Evolutionary conservation across 2,888 invertebrate genomes (phyloP).

Genomic region (Scrobipalpa costella): DNA sequence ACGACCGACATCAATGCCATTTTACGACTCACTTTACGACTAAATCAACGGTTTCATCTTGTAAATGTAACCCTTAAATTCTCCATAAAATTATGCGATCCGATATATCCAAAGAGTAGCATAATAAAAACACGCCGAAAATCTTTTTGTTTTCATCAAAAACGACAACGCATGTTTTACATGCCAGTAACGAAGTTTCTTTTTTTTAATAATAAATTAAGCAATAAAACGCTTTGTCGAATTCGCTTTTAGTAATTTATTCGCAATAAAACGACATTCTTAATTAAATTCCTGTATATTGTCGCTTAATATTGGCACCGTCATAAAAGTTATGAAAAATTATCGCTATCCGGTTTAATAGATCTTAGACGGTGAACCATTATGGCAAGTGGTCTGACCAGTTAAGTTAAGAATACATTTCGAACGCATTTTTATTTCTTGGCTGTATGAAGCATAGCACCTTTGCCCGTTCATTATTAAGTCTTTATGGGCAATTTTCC

Average conservation of each 20-base stretch:
- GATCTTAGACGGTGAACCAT: not conserved
- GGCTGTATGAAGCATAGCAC: not conserved
- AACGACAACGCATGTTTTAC: slow-evolving; percentile 25
- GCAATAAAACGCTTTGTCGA: slow-evolving; percentile 30
- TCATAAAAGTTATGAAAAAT: slow-evolving; percentile 25
- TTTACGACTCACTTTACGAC: slow-evolving; percentile 68
- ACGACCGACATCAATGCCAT: slow-evolving; percentile 59
- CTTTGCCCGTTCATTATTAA: slow-evolving; percentile 2
- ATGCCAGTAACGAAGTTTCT: slow-evolving; percentile 19
- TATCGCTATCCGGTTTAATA: slow-evolving; percentile 17
- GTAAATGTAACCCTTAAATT: slow-evolving; percentile 69
- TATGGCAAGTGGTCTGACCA: not conserved
- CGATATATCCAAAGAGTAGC: slow-evolving; percentile 47
- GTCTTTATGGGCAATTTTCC: not conserved
- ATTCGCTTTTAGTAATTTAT: slow-evolving; percentile 21
- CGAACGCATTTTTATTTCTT: slow-evolving; percentile 19
- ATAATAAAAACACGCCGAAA: slow-evolving; percentile 28
- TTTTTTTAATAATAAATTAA: slow-evolving; percentile 28
- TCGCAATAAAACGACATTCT: slow-evolving; percentile 27
- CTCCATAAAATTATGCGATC: slow-evolving; percentile 67
- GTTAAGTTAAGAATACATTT: slow-evolving; percentile 10
- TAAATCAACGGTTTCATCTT: slow-evolving; percentile 72
- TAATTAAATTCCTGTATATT: slow-evolving; percentile 27
- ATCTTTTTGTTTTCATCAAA: slow-evolving; percentile 29
- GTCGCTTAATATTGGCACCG: slow-evolving; percentile 19